These are phyloP conservation scores for Psittacula derbiana DNA, from an alignment of 2,797 vertebrate genomes.

Conservation along the genomic window DNA sequence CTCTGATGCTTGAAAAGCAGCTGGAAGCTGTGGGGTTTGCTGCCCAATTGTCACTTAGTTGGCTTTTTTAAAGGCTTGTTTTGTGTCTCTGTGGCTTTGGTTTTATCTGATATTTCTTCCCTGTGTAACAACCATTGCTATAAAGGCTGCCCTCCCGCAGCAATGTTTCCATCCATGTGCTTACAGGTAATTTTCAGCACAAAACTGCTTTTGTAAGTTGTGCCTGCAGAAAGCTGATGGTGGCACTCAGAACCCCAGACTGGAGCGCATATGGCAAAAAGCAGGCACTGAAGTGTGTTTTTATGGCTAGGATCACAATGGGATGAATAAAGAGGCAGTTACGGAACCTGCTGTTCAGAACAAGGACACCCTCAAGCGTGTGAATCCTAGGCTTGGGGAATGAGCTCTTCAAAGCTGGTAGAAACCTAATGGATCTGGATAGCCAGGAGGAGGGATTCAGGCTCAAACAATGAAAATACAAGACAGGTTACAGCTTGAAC, in stretches of 20 bases:
- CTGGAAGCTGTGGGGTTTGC: neutral
- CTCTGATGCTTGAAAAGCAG: neutral
- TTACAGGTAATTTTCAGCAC: neutral
- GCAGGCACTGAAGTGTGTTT: neutral
- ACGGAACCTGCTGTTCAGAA: neutral
- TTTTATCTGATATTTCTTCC: neutral
- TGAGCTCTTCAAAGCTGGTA: neutral
- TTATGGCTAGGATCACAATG: neutral
- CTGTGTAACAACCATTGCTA: neutral
- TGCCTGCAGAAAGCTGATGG: neutral
- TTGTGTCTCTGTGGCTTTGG: neutral
- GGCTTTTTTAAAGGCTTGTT: rapidly evolving
- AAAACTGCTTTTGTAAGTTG: neutral
- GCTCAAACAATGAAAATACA: neutral
- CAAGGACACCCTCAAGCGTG: neutral
- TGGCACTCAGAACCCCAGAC: neutral
- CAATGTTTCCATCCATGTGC: neutral
- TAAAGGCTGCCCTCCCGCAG: neutral
- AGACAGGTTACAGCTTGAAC: neutral
- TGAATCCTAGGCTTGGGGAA: neutral
- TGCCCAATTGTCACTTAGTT: neutral
- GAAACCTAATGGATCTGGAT: neutral
- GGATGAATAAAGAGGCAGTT: neutral
- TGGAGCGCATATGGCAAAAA: neutral
- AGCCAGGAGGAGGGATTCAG: neutral